These are phyloP conservation scores for Aspidapion aeneum DNA, from an alignment of 2,888 invertebrate species.

Conservation along the genomic window DNA sequence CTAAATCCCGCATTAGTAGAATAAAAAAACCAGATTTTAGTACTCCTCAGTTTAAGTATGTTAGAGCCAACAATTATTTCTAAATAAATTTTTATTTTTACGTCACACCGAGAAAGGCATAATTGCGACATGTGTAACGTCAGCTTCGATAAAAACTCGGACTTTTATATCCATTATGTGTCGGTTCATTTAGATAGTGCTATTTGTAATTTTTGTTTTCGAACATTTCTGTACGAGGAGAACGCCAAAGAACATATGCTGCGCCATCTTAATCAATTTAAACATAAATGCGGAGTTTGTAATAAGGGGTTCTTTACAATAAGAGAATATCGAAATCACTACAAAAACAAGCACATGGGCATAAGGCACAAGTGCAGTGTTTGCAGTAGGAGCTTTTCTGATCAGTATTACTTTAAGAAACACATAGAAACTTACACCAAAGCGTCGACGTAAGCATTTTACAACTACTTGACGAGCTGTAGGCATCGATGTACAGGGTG, in stretches of 20 bases:
- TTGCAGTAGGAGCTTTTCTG: constrained; percentile 46
- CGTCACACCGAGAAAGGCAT: constrained; percentile 46
- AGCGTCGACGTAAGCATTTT: constrained; percentile 22
- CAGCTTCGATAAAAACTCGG: constrained; percentile 42
- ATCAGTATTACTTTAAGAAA: constrained; percentile 46
- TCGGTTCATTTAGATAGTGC: constrained; percentile 44
- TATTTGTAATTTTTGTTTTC: constrained; percentile 46
- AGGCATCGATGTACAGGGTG: too few species aligned
- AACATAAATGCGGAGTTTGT: constrained; percentile 46
- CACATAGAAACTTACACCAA: constrained; percentile 45
- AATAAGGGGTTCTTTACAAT: constrained; percentile 48
- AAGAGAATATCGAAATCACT: constrained; percentile 46
- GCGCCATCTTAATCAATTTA: constrained; percentile 46
- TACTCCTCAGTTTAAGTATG: constrained; percentile 39
- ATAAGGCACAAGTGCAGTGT: constrained; percentile 45
- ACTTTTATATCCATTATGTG: constrained; percentile 44
- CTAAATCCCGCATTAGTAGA: constrained; percentile 33
- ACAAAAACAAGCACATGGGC: constrained; percentile 47
- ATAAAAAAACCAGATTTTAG: constrained; percentile 44
- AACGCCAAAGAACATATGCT: constrained; percentile 48
- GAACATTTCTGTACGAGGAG: constrained; percentile 48
- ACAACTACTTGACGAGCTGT: constrained; percentile 8
- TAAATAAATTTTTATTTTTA: constrained; percentile 45
- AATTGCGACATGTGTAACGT: constrained; percentile 45
- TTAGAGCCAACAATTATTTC: constrained; percentile 45